Evolutionary conservation across 2,797 vertebrate species (phyloP).

Genomic region (Amblyraja radiata): DNA sequence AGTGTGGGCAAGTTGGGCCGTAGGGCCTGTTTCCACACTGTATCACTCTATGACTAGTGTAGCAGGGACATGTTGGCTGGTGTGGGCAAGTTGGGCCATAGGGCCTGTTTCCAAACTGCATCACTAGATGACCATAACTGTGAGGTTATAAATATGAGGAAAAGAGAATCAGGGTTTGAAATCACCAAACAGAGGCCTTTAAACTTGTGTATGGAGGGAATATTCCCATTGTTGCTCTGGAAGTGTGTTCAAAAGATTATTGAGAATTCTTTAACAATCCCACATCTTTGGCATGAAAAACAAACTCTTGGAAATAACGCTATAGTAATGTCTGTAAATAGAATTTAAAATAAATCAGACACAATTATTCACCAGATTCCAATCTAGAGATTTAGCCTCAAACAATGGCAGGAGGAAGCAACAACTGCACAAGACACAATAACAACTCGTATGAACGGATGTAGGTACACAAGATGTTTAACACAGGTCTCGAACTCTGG

Average conservation of each 20-base stretch:
- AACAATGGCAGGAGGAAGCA: constrained; percentile 1
- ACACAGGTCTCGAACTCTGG: not conserved
- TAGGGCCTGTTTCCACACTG: too few species aligned
- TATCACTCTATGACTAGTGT: too few species aligned
- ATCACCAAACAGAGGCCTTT: too few species aligned
- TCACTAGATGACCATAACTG: too few species aligned
- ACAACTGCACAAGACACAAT: constrained; percentile 2
- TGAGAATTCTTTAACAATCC: not conserved
- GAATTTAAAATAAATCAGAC: not conserved
- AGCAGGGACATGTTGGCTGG: too few species aligned
- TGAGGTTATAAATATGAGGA: too few species aligned
- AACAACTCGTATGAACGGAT: not conserved
- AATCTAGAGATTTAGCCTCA: not conserved
- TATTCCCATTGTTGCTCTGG: not conserved
- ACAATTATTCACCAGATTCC: not conserved
- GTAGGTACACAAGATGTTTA: not conserved
- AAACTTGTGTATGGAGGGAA: not conserved
- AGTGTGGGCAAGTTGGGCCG: too few species aligned
- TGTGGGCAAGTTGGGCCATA: too few species aligned
- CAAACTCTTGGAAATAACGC: not conserved
- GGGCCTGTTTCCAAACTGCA: too few species aligned
- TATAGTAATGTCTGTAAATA: not conserved
- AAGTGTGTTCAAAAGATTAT: not conserved
- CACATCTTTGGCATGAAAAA: not conserved
- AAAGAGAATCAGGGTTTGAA: too few species aligned